These are phyloP conservation scores for Stictocephala bisonia DNA, from an alignment of 2,888 invertebrate genomes.

Conservation along the genomic window DNA sequence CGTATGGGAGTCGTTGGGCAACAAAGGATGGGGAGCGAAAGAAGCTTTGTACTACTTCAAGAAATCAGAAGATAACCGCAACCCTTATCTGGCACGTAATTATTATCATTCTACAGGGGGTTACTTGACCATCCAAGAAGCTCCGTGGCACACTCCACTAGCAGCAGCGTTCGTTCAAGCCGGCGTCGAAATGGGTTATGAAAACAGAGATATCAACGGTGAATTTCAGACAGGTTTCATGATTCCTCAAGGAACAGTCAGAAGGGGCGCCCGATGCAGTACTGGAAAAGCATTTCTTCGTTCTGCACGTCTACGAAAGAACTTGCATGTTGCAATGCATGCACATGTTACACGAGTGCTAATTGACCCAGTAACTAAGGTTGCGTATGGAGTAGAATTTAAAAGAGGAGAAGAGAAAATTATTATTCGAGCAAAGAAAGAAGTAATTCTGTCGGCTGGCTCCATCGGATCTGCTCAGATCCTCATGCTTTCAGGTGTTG, in stretches of 20 bases:
- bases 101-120: slow-evolving; percentile 85
- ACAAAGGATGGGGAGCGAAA: slow-evolving; percentile 88
- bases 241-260: slow-evolving; percentile 85
- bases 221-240: slow-evolving; percentile 89
- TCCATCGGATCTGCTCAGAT: slow-evolving; percentile 94
- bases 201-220: slow-evolving; percentile 88
- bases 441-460: slow-evolving; percentile 91
- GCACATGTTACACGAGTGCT: slow-evolving; percentile 71
- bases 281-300: slow-evolving; percentile 89
- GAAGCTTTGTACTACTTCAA: slow-evolving; percentile 87
- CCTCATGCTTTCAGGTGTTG: slow-evolving; percentile 90
- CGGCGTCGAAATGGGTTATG: slow-evolving; percentile 85
- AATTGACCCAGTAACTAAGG: slow-evolving; percentile 72
- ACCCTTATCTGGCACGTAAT: slow-evolving; percentile 83
- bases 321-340: slow-evolving; percentile 86
- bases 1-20: slow-evolving; percentile 87
- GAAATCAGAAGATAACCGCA: slow-evolving; percentile 91
- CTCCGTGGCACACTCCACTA: slow-evolving; percentile 87
- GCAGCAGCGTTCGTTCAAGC: slow-evolving; percentile 82
- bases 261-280: slow-evolving; percentile 86
- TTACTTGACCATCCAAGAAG: slow-evolving; percentile 85
- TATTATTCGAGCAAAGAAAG: slow-evolving; percentile 81
- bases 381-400: slow-evolving; percentile 87
- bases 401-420: slow-evolving; percentile 76
- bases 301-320: slow-evolving; percentile 81